These are phyloP conservation scores for Chondrosia reniformis DNA, from an alignment of 37 sponge, comb jelly and placozoan species.

Conservation along the genomic window DNA sequence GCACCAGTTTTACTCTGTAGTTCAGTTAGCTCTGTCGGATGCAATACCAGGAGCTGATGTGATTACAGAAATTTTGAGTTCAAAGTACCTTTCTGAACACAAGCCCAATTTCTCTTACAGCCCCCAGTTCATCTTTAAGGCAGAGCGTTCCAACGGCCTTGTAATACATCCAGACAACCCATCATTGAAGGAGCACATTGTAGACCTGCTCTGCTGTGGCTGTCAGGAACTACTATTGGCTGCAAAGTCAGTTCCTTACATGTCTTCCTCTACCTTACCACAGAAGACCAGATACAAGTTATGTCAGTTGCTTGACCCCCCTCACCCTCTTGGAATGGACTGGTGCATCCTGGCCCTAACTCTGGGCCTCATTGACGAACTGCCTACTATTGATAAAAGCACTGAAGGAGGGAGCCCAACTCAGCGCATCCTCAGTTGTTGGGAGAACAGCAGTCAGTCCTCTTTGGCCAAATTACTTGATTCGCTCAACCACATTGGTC, in stretches of 20 bases:
- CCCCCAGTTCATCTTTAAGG: conserved; percentile 63
- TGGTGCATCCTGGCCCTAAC: conserved; percentile 83
- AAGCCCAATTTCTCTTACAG: conserved; percentile 45
- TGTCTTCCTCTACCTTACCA: conserved; percentile 29
- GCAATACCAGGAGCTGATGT: conserved; percentile 62
- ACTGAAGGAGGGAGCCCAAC: conserved; percentile 64
- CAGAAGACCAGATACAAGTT: conserved; percentile 46
- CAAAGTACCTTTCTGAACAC: conserved; percentile 46
- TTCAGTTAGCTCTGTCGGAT: conserved; percentile 22
- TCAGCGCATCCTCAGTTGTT: conserved; percentile 52
- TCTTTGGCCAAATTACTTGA: conserved; percentile 65
- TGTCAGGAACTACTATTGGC: conserved; percentile 57
- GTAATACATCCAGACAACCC: conserved; percentile 6
- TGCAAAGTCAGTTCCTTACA: conserved; percentile 66
- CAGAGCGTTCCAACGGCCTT: conserved; percentile 40
- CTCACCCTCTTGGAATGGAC: conserved; percentile 76
- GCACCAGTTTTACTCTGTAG: conserved; percentile 65
- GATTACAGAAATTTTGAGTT: conserved; percentile 50
- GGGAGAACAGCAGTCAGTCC: conserved; percentile 40
- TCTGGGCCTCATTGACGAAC: conserved; percentile 71
- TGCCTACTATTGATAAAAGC: conserved; percentile 44
- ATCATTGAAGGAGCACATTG: conserved; percentile 44
- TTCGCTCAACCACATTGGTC: conserved; percentile 65
- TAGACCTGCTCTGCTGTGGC: conserved; percentile 80
- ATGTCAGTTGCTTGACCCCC: conserved; percentile 70